Evolutionary conservation across 2,888 invertebrate genomes (phyloP).

Genomic region (Nysson spinosus): DNA sequence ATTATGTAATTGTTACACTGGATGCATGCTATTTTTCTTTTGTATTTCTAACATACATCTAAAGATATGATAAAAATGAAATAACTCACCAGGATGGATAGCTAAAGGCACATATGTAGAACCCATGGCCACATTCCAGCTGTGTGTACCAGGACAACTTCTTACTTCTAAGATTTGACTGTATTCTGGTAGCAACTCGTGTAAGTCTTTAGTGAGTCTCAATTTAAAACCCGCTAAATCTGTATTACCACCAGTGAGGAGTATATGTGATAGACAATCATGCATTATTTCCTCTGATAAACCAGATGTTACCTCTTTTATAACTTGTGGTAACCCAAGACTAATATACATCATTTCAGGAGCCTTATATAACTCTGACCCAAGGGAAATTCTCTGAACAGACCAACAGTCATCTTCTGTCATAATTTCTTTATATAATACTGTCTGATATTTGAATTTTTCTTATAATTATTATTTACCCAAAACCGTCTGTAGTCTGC

Average conservation of each 20-base stretch:
- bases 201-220: slow-evolving; percentile 74
- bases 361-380: slow-evolving; percentile 75
- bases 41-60: slow-evolving; percentile 1
- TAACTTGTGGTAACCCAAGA: slow-evolving; percentile 74
- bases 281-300: slow-evolving; percentile 70
- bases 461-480: slow-evolving; percentile 57
- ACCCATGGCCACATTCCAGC: slow-evolving; percentile 77
- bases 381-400: slow-evolving; percentile 73
- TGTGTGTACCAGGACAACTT: slow-evolving; percentile 74
- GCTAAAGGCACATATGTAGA: slow-evolving; percentile 75
- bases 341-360: slow-evolving; percentile 77
- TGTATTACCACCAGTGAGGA: slow-evolving; percentile 77
- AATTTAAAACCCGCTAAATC: slow-evolving; percentile 75
- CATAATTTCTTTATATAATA: too few species aligned
- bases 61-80: not conserved
- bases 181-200: slow-evolving; percentile 73
- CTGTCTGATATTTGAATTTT: not conserved
- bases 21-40: too few species aligned
- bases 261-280: slow-evolving; percentile 75
- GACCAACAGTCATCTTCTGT: too few species aligned
- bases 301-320: slow-evolving; percentile 73
- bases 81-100: slow-evolving; percentile 71
- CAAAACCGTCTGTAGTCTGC: slow-evolving; percentile 72
- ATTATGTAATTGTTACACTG: too few species aligned
- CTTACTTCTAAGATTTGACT: slow-evolving; percentile 73